phyloP scores from a whole-genome alignment of 1,140 invertebrate species.

The Plutomurus gul region DNA sequence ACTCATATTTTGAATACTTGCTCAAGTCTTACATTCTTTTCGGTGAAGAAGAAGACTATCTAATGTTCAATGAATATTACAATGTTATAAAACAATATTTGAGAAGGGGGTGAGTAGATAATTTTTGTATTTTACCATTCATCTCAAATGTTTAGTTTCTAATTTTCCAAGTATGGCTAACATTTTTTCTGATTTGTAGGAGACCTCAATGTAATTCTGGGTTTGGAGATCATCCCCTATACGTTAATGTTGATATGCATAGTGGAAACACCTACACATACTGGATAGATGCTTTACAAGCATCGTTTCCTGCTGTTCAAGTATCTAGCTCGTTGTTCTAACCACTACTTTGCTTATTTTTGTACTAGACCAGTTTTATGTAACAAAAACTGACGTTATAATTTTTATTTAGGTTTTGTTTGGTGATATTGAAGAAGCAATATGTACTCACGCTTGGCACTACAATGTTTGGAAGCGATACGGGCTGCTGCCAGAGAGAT shows the following conservation, averaged over 20 bases:
- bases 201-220: conserved; percentile 66
- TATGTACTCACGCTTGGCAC: conserved; percentile 71
- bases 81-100: conserved; percentile 66
- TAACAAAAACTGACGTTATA: background rate
- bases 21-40: conserved; percentile 71
- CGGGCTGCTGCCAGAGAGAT: conserved; percentile 69
- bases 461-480: conserved; percentile 68
- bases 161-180: background rate
- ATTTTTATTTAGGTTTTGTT: conserved; percentile 63
- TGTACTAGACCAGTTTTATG: background rate
- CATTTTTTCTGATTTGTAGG: conserved; percentile 55
- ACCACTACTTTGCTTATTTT: background rate
- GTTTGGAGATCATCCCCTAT: conserved; percentile 68
- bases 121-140: background rate
- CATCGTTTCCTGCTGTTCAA: conserved; percentile 68
- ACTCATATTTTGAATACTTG: conserved; percentile 73
- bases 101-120: conserved; percentile 63
- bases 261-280: conserved; percentile 67
- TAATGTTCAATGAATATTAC: conserved; percentile 69
- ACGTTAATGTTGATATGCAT: conserved; percentile 72
- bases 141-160: conserved; percentile 24
- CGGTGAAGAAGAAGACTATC: conserved; percentile 65
- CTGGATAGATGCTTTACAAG: conserved; percentile 73
- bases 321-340: conserved; percentile 55
- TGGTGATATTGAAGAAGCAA: conserved; percentile 74